Evolutionary conservation across 2,797 vertebrate species (phyloP), one percentile per base, ranked within the genome.

Genomic region (Parauchenoglanis punctatus): DNA sequence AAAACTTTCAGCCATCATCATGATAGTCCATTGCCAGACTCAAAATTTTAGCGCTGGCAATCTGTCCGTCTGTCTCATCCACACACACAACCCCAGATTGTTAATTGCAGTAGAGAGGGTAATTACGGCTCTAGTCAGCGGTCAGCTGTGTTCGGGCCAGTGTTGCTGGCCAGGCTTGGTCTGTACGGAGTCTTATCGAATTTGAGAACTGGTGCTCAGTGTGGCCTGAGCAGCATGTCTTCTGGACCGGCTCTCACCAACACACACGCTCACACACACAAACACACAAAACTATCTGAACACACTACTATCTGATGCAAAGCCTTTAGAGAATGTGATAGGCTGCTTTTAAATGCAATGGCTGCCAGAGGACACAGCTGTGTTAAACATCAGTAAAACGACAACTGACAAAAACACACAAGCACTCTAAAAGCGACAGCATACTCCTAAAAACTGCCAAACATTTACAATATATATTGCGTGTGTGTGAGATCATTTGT

Each of bases 101-200:
- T 89, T 93, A 93, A 93, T 92, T 91, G 91, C 90, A 87, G 89
- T 87, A 88, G 73, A 83, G 90, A 90, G 88, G 87, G 89, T 91
- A 91, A 92, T 93, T 93, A 92, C 67, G 86, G 85, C 82, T 87
- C 85, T 85, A 85, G 88, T 88, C 85, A 90, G 86, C 88, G 88
- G 91, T 91, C 91, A 91, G 89, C 81, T 85, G 88, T 90, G 87
- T 89, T 84, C 86, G 90, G 86, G 90, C 83, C 84, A 80, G 88
- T 88, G 83, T 80, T 87, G 86, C 80, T 90, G 89, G 89, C 90
- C 25, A 81, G 88, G 77, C 89, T 72, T 85, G 86, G 90, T 89
- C 87, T 90, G 86, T 90, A 85, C 75, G 86, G 91, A 84, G 90
- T 88, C 88, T 92, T 91, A 92, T 92, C 90, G 85, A 91, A 91